These are phyloP conservation scores for Lasioglossum calceatum DNA, from an alignment of 2,888 invertebrate genomes.

Conservation along the genomic window DNA sequence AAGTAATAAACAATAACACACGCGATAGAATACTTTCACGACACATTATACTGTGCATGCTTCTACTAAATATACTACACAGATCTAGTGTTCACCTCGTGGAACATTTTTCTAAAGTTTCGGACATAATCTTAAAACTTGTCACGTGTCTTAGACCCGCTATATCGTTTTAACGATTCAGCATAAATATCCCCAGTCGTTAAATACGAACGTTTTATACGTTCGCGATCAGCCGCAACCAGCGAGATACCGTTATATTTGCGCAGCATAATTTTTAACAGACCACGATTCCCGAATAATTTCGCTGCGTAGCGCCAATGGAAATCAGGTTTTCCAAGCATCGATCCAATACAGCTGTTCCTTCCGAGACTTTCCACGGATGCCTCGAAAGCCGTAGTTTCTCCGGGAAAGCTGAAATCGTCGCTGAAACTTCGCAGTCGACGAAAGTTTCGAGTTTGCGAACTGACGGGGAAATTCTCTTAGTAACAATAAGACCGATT, in stretches of 20 bases:
- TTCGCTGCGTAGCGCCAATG: not conserved
- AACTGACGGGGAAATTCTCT: constrained; percentile 53
- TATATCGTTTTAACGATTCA: not conserved
- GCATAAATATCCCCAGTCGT: no score
- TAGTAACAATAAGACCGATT: constrained; percentile 65
- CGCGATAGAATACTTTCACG: not conserved
- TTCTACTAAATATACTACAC: no score
- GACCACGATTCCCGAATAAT: not conserved
- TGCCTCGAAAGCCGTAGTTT: constrained; percentile 18
- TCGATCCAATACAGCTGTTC: constrained; percentile 47
- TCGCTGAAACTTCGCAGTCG: constrained; percentile 43
- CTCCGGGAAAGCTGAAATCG: constrained; percentile 38
- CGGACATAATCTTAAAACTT: not conserved
- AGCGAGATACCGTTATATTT: not conserved
- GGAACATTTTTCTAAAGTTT: not conserved
- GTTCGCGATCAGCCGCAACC: not conserved
- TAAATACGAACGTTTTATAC: not conserved
- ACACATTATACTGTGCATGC: not conserved
- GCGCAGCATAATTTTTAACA: not conserved
- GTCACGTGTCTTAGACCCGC: not conserved
- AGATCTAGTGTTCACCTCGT: no score
- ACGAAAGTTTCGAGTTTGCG: constrained; percentile 52
- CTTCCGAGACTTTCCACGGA: constrained; percentile 48
- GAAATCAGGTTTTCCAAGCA: constrained; percentile 1
- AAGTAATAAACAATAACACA: not conserved